Evolutionary conservation across 2,888 invertebrate species (phyloP), one percentile per base, ranked within the genome.

Genomic region (Scaptomyza reducta): DNA sequence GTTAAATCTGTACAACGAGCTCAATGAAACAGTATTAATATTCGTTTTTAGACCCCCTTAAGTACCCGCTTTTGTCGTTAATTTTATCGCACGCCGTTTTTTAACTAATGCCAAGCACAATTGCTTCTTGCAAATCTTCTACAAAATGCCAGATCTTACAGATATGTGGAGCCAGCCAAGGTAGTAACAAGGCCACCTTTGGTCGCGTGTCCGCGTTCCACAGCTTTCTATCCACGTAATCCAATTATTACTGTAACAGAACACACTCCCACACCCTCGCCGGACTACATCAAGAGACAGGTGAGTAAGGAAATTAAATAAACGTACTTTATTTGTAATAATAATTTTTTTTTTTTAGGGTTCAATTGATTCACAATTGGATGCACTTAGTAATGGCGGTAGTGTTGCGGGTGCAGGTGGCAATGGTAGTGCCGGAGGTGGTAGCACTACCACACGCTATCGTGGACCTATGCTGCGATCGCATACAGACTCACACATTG

Each of bases 211-310:
- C 91, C 89, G 1, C 88, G 90, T n/a, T 80, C 91, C 33, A 87
- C 91, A 33, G 66, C 65, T 1, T 91, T 92, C 82, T 95, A 95
- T 74, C 95, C 96, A 67, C 95, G 96, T 57, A 97, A 97, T 92
- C 99, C 99, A 0, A 98, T 98, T 56, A 99, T 99, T 63, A 98
- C 98, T 0, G 98, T 99, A 9, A 99, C 99, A 0, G 98, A 98
- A 89, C 98, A 98, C 89, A 98, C 98, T 0, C 98, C 98, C 0
- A 95, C 96, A 5, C 97, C 97, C 0, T 97, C 97, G 1, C 97
- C 97, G 0, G 97, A 97, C 90, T 97, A 95, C 88, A 93, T 96
- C 76, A 95, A 95, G 88, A 93, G 96, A 93, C 97, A 95, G 92
- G 95, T 95, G 92, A 90, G 45, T 16, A 6, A 1, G 0, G 1